A percentile compares a stretch with the other conserved stretches of the same genome.
Conservation (phyloP, 1,140 invertebrate species). For the Phenacoccus solenopsis region DNA sequence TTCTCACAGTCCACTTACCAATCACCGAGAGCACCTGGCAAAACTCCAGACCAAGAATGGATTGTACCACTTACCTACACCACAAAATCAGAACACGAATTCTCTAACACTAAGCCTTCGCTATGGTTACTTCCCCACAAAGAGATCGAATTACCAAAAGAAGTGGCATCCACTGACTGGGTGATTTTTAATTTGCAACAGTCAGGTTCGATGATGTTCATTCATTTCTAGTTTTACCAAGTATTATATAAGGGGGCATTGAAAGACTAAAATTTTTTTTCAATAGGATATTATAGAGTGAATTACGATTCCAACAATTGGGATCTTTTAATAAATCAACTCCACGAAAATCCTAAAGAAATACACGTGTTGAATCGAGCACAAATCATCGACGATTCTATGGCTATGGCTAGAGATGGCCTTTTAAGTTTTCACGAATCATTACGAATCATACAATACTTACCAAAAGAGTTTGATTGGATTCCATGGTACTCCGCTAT, state of each 20-base stretch:
- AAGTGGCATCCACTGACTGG: constrained; percentile 45
- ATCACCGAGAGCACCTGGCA: constrained; percentile 26
- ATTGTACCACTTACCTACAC: constrained; percentile 74
- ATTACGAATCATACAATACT: constrained; percentile 46
- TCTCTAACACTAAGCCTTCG: constrained; percentile 49
- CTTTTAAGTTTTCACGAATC: constrained; percentile 43
- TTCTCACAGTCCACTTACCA: constrained; percentile 27
- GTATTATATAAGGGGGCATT: no score
- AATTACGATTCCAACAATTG: constrained; percentile 50
- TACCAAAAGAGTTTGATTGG: constrained; percentile 41
- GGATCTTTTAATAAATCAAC: constrained; percentile 38
- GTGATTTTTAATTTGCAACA: constrained; percentile 64
- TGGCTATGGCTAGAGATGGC: constrained; percentile 39
- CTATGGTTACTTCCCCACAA: constrained; percentile 50
- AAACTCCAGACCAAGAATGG: constrained; percentile 43
- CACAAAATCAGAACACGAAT: constrained; percentile 44
- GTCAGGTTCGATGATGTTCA: constrained; percentile 43
- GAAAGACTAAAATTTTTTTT: no score
- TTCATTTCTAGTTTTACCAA: no score
- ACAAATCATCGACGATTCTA: constrained; percentile 46
- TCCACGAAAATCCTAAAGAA: constrained; percentile 33
- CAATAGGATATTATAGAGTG: constrained; percentile 45
- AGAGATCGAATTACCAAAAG: constrained; percentile 33
- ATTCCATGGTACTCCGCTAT: constrained; percentile 42
- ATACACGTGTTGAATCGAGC: constrained; percentile 45